phyloP scores from a whole-genome alignment of 2,113 vertebrate genomes.

The Ceyx melanurus region DNA sequence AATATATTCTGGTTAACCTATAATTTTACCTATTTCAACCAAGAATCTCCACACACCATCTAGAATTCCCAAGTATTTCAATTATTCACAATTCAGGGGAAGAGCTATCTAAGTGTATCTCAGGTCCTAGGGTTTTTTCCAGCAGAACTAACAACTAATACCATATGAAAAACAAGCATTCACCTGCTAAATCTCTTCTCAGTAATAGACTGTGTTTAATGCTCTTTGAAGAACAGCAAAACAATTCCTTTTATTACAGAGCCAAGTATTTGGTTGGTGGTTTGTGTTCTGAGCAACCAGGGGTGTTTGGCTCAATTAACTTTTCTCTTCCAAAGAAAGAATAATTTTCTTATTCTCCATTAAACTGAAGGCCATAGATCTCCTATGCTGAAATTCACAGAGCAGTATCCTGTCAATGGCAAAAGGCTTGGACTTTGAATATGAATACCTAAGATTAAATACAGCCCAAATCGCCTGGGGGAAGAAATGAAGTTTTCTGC shows the following conservation, averaged over 20 bases:
- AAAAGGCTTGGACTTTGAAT: background rate
- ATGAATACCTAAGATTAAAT: constrained; percentile 3
- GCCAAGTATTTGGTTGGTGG: background rate
- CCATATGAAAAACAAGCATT: background rate
- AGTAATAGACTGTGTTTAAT: background rate
- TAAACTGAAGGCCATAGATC: background rate
- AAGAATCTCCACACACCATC: accelerated
- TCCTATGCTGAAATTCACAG: background rate
- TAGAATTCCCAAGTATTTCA: background rate
- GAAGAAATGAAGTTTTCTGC: background rate
- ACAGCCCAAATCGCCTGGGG: background rate
- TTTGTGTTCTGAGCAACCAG: background rate
- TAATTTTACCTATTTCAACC: background rate
- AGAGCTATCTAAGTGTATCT: background rate
- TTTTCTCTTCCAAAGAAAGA: background rate
- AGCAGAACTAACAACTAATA: background rate
- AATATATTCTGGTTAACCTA: background rate
- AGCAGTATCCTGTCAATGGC: background rate
- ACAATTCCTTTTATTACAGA: background rate
- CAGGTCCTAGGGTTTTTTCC: background rate
- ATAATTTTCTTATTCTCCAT: background rate
- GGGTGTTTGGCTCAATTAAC: background rate
- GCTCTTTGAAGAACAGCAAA: background rate
- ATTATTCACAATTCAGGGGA: background rate
- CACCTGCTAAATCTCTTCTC: background rate